These are phyloP conservation scores for Enchytraeus crypticus DNA, from an alignment of 2,888 invertebrate genomes.

Conservation along the genomic window DNA sequence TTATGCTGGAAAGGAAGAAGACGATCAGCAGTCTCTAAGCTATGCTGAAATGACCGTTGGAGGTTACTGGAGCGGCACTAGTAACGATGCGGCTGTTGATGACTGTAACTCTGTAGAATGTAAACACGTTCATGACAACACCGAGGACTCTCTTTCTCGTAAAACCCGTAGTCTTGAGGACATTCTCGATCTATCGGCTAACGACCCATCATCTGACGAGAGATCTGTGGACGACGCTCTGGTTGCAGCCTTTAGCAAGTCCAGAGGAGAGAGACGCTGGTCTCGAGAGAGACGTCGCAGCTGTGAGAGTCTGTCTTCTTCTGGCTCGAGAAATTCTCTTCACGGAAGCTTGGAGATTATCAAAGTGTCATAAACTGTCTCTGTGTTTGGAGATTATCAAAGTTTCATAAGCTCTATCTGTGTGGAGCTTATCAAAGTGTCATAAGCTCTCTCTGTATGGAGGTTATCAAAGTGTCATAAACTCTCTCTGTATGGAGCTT, in stretches of 20 bases:
- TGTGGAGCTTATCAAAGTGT: too few relatives aligned
- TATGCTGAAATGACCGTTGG: neutral
- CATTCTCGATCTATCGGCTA: too few relatives aligned
- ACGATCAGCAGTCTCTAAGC: neutral
- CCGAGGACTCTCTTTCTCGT: constrained; percentile 24
- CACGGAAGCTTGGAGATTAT: constrained; percentile 45
- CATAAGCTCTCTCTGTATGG: too few relatives aligned
- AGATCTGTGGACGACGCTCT: constrained; percentile 32
- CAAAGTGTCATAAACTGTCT: too few relatives aligned
- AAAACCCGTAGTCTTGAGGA: constrained; percentile 46
- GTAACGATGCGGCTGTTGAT: neutral
- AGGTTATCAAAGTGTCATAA: too few relatives aligned
- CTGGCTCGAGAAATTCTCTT: constrained; percentile 42
- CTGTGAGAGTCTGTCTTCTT: constrained; percentile 43
- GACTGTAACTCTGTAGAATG: neutral
- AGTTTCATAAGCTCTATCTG: too few relatives aligned
- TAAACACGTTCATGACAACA: neutral
- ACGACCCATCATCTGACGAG: constrained; percentile 33
- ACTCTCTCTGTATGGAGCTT: too few relatives aligned
- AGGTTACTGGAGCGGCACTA: neutral
- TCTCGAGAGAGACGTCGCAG: constrained; percentile 40
- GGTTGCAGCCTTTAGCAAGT: constrained; percentile 31
- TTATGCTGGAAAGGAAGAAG: too few relatives aligned
- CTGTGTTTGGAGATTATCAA: too few relatives aligned
- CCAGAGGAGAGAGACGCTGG: constrained; percentile 34